Evolutionary conservation across 2,797 vertebrate genomes (phyloP).

Genomic region (Chromobotia macracanthus): DNA sequence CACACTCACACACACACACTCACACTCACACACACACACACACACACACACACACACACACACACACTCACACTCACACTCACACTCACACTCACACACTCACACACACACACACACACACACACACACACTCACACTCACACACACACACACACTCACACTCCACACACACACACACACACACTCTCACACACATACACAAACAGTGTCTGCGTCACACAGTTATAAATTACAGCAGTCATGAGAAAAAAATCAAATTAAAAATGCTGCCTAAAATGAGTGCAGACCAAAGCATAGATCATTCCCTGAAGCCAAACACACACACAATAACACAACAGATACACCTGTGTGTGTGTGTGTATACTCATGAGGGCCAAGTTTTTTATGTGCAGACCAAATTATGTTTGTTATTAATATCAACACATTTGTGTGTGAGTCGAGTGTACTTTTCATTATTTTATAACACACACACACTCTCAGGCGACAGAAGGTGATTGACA

Average conservation of each 20-base stretch:
- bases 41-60: conserved; percentile 7
- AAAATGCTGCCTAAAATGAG: conserved; percentile 66
- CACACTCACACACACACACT: background rate
- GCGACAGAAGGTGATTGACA: background rate
- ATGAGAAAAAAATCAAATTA: conserved; percentile 61
- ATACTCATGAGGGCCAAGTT: no score
- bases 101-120: background rate
- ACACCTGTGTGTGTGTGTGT: background rate
- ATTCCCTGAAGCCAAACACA: conserved; percentile 29
- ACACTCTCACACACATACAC: background rate
- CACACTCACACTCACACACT: conserved; percentile 13
- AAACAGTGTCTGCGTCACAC: conserved; percentile 41
- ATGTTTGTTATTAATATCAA: background rate
- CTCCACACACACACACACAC: background rate
- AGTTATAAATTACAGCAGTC: conserved; percentile 67
- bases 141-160: conserved; percentile 15
- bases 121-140: background rate
- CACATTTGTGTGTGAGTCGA: background rate
- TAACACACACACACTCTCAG: background rate
- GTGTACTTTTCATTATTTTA: background rate
- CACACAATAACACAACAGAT: no score
- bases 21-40: background rate
- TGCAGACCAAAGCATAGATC: conserved; percentile 61
- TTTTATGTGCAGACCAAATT: background rate
- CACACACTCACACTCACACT: no score